Conservation (phyloP, 2,888 invertebrate species). For the Melitaea athalia region DNA sequence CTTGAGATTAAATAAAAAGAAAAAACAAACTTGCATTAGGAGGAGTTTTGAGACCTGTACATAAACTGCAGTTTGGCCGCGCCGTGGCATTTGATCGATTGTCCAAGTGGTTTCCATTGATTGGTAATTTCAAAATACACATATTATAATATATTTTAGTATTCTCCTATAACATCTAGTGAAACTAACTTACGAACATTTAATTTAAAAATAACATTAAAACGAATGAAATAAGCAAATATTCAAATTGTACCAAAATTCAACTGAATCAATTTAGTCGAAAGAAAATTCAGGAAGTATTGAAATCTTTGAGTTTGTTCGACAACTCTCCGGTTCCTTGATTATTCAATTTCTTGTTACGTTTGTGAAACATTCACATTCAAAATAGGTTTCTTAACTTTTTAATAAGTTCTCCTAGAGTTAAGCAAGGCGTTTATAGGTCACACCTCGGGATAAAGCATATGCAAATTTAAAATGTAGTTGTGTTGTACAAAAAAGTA, state of each 20-base stretch:
- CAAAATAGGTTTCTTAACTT: slow-evolving; percentile 41
- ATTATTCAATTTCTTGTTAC: slow-evolving; percentile 40
- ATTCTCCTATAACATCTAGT: not conserved
- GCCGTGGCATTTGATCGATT: too few species aligned
- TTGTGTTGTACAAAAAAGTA: too few species aligned
- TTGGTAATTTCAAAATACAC: too few species aligned
- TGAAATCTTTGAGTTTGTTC: slow-evolving; percentile 15
- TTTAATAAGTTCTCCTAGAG: slow-evolving; percentile 28
- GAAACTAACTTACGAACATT: not conserved
- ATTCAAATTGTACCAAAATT: slow-evolving; percentile 12
- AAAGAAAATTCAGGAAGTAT: slow-evolving; percentile 14
- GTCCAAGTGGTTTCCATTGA: too few species aligned
- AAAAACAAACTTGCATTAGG: too few species aligned
- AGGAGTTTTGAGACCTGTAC: too few species aligned
- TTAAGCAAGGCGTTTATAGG: slow-evolving; percentile 30
- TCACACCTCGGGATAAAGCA: slow-evolving; percentile 19
- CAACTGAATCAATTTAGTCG: slow-evolving; percentile 13
- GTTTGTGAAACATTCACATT: slow-evolving; percentile 39
- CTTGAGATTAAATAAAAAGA: too few species aligned
- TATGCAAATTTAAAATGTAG: too few species aligned
- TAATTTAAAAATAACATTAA: not conserved
- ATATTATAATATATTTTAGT: not conserved
- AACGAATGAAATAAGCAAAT: not conserved
- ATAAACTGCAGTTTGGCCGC: too few species aligned
- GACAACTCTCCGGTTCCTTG: slow-evolving; percentile 34